Base-by-base conservation (phyloP, 2,113 vertebrate species). In the Triplophysa rosa region DNA sequence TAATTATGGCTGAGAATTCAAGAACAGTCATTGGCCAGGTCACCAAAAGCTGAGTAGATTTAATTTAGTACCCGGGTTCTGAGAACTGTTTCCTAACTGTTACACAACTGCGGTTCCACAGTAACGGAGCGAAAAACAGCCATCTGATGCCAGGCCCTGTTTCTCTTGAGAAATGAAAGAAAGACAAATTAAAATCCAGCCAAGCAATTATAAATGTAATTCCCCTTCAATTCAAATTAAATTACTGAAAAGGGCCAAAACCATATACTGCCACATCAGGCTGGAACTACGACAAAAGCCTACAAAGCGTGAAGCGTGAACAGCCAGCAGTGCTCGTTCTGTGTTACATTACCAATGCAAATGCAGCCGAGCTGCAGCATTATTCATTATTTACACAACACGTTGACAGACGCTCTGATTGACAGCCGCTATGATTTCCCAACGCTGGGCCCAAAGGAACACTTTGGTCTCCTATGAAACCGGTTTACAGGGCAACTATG, bases 261-360 rank as follows among this genome's bases (percentile, higher is more conserved):
- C 40, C 66, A 59, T 75, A 56, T 29, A 78, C 26, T 45, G 16
- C 73, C 64, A 79, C 56, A 56, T 83, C 69, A 73, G 56, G 49
- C 52, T 42, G 77, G 40, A 66, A 78, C 49, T 78, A 71, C 19
- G 24, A 69, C 61, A 23, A 71, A 72, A 78, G 79, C 67, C 19
- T 62, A 72, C 52, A 17, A 78, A 72, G 80, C 80, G 56, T 82
- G 74, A 82, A 81, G 64, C 79, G 9, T 70, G 29, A 82, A 70
- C 64, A 64, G 77, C 37, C 49, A 77, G 62, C 66, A 66, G 52
- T n/a, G 61, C 58, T 67, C 76, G 80, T 67, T 69, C 62, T 24
- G 16, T 79, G 76, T 82, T 71, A 79, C 65, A 82, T 82, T 81
- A 74, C 45, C 75, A 79, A 81, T 78, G 69, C 79, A 79, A 81